Evolutionary conservation across 2,888 invertebrate species (phyloP).

Genomic region (Nycteola revayana): DNA sequence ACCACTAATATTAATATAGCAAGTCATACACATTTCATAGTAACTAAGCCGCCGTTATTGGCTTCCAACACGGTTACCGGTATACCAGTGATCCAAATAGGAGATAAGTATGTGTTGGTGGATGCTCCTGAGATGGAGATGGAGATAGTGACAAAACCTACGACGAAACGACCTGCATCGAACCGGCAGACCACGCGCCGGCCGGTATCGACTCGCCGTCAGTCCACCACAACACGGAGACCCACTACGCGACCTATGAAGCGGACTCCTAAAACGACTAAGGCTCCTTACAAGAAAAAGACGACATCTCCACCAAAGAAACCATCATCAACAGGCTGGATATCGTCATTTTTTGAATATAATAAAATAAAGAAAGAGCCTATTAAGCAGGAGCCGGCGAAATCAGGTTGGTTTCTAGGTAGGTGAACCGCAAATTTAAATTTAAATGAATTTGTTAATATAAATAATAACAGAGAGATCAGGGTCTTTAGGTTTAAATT

Average conservation of each 20-base stretch:
- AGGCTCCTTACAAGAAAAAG: slow-evolving; percentile 51
- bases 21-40: slow-evolving; percentile 72
- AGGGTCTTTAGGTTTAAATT: no score
- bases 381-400: slow-evolving; percentile 51
- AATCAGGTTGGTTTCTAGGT: slow-evolving; percentile 71
- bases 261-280: slow-evolving; percentile 51
- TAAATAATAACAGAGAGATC: no score
- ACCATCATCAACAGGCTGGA: slow-evolving; percentile 47
- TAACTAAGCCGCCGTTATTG: slow-evolving; percentile 52
- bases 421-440: slow-evolving; percentile 34
- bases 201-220: slow-evolving; percentile 28
- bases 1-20: slow-evolving; percentile 72
- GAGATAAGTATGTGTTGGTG: slow-evolving; percentile 50
- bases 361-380: slow-evolving; percentile 49
- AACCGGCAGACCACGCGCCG: slow-evolving; percentile 41
- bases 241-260: slow-evolving; percentile 33
- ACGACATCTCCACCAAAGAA: slow-evolving; percentile 54
- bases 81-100: slow-evolving; percentile 38
- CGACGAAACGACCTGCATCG: slow-evolving; percentile 37
- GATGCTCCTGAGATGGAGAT: slow-evolving; percentile 37
- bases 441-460: no score
- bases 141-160: slow-evolving; percentile 25
- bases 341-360: slow-evolving; percentile 58
- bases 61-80: slow-evolving; percentile 35
- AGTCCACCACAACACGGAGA: slow-evolving; percentile 31